phyloP scores from a whole-genome alignment of 2,797 vertebrate species.

The Monodelphis domestica region DNA sequence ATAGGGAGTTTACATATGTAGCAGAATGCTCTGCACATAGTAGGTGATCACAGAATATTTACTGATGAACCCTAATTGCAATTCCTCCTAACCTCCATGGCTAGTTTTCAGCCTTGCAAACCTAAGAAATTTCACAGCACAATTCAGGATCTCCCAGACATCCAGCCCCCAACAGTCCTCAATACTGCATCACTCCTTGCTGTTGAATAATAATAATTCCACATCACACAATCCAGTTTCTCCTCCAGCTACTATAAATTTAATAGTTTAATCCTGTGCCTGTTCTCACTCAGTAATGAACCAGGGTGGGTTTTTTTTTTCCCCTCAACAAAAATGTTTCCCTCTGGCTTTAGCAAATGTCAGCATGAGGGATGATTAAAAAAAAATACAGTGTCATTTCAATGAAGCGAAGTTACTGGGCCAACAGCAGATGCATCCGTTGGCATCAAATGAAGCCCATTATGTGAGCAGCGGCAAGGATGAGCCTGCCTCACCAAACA shows the following conservation, averaged over 20 bases:
- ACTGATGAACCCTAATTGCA: not conserved
- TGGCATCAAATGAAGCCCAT: constrained; percentile 78
- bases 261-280: constrained; percentile 51
- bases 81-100: not conserved
- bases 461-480: constrained; percentile 78
- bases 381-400: constrained; percentile 76
- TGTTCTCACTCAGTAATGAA: constrained; percentile 48
- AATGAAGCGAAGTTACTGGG: constrained; percentile 79
- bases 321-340: constrained; percentile 61
- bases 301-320: constrained; percentile 39
- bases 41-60: not conserved
- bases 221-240: not conserved
- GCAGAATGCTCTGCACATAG: not conserved
- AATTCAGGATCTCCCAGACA: not conserved
- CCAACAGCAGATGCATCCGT: constrained; percentile 83
- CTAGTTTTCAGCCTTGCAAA: not conserved
- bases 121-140: not conserved
- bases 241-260: constrained; percentile 51
- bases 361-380: constrained; percentile 60
- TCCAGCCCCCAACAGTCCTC: not conserved
- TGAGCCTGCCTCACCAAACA: constrained; percentile 79
- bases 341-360: constrained; percentile 70
- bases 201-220: not conserved
- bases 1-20: not conserved
- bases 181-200: not conserved